Conservation (phyloP, 2,888 invertebrate genomes). For the Parnassius glacialis region DNA sequence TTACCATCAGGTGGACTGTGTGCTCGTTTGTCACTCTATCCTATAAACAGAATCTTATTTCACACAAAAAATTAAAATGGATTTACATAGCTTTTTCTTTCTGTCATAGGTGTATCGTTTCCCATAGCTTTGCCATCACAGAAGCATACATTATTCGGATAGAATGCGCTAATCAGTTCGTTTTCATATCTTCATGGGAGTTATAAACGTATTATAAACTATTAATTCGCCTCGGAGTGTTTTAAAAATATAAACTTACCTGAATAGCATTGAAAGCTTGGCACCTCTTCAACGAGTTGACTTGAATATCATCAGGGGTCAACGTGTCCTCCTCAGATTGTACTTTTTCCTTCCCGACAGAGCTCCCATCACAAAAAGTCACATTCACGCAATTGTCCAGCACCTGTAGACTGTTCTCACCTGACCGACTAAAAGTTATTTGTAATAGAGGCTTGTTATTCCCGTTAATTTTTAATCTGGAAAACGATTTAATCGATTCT, state of each 20-base stretch:
- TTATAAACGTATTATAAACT: too few relatives aligned
- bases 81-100: too few relatives aligned
- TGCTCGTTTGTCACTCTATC: too few relatives aligned
- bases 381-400: constrained; percentile 71
- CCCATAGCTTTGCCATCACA: too few relatives aligned
- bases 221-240: too few relatives aligned
- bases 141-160: too few relatives aligned
- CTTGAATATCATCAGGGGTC: constrained; percentile 53
- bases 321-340: constrained; percentile 53
- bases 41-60: too few relatives aligned
- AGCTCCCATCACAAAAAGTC: constrained; percentile 54
- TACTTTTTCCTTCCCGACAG: constrained; percentile 46
- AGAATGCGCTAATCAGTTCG: too few relatives aligned
- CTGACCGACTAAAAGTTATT: constrained; percentile 62
- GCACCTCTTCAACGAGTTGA: constrained; percentile 67
- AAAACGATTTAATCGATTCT: constrained; percentile 57
- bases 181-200: too few relatives aligned
- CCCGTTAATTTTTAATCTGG: constrained; percentile 68
- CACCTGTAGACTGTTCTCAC: constrained; percentile 69
- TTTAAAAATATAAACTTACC: constrained; percentile 39
- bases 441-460: constrained; percentile 71
- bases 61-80: too few relatives aligned
- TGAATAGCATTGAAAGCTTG: constrained; percentile 78
- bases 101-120: too few relatives aligned
- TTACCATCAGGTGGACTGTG: too few relatives aligned